phyloP scores from a whole-genome alignment of 2,113 vertebrate species.

The Pseudopipra pipra region DNA sequence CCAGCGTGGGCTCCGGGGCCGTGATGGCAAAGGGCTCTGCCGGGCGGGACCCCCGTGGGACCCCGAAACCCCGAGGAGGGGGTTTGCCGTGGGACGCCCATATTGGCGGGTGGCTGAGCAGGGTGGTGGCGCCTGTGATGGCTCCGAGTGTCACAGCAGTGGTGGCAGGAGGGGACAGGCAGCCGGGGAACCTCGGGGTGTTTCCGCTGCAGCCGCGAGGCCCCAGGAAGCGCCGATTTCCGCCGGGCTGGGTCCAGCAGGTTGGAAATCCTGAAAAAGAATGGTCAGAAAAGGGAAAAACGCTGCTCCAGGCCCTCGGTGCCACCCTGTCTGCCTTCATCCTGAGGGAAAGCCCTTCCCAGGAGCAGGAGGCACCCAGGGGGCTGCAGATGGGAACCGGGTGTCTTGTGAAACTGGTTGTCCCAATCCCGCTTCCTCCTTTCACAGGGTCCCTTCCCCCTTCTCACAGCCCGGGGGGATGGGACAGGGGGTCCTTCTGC shows the following conservation, averaged over 20 bases:
- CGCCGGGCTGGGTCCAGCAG: not conserved
- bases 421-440: slow-evolving; percentile 54
- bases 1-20: fast-evolving
- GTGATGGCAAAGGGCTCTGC: not conserved
- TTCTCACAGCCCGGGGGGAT: not conserved
- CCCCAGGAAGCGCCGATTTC: not conserved
- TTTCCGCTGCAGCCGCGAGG: not conserved
- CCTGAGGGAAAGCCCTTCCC: not conserved
- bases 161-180: not conserved
- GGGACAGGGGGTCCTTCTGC: not conserved
- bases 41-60: not conserved
- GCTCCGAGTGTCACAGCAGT: fast-evolving
- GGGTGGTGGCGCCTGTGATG: not conserved
- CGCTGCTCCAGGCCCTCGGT: fast-evolving
- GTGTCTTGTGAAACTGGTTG: slow-evolving; percentile 27
- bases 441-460: not conserved
- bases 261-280: not conserved
- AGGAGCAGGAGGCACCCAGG: not conserved
- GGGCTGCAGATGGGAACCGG: not conserved
- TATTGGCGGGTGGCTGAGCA: not conserved
- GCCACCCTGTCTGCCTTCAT: fast-evolving
- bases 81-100: fast-evolving
- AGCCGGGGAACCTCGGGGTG: not conserved
- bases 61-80: fast-evolving
- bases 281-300: not conserved